A percentile compares a stretch with the other conserved stretches of the same genome.
These are phyloP conservation scores for Ichneumoninae sp. DNA, from an alignment of 2,888 invertebrate species.

Conservation along the genomic window DNA sequence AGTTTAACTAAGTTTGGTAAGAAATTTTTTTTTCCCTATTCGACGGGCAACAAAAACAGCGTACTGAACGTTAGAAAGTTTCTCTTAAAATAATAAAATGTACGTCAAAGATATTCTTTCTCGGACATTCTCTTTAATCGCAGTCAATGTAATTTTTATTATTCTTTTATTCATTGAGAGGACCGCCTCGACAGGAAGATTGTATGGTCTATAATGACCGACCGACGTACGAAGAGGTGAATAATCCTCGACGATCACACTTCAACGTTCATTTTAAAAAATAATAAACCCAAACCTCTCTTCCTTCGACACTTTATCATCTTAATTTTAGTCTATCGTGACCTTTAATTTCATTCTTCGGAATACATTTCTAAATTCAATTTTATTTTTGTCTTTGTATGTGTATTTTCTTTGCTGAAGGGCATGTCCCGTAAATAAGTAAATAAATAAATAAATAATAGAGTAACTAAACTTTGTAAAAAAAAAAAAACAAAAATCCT, in stretches of 20 bases:
- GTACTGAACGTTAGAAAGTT: neutral
- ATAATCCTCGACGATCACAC: neutral
- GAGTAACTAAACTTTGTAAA: neutral
- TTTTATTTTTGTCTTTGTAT: no score
- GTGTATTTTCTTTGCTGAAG: no score
- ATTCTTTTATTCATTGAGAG: neutral
- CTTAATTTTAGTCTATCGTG: no score
- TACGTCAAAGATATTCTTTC: neutral
- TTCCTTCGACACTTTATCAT: no score
- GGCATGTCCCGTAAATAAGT: no score
- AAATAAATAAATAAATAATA: no score
- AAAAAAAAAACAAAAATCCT: neutral
- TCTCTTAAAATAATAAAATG: neutral
- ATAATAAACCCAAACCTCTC: no score
- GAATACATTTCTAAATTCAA: neutral
- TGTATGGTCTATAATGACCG: neutral
- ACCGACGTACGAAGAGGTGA: neutral
- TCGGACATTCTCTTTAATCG: neutral
- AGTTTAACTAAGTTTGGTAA: neutral
- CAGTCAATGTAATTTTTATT: neutral
- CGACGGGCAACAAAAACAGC: neutral
- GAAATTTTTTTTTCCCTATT: neutral
- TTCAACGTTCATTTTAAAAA: neutral
- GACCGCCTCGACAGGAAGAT: neutral
- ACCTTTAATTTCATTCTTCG: no score